Conservation (phyloP, 2,113 vertebrate species). For the Pomatorhinus ruficollis region DNA sequence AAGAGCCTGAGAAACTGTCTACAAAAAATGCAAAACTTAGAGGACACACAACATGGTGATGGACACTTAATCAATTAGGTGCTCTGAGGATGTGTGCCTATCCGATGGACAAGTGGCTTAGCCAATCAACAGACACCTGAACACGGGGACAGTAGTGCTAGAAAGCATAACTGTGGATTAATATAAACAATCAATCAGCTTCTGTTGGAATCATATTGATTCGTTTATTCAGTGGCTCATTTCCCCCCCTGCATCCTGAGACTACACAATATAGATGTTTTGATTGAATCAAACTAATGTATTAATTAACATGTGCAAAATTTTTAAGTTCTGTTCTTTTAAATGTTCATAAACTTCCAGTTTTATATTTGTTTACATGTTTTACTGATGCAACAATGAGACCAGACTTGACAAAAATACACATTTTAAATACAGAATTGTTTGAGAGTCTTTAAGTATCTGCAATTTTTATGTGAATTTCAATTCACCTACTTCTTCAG, state of each 20-base stretch:
- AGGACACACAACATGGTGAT: too few species aligned
- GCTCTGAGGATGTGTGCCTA: too few species aligned
- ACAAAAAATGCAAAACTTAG: too few species aligned
- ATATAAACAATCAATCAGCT: too few species aligned
- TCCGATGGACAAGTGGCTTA: too few species aligned
- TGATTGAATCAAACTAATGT: not conserved
- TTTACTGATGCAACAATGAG: not conserved
- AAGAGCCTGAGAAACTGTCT: too few species aligned
- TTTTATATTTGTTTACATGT: fast-evolving
- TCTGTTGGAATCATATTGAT: too few species aligned
- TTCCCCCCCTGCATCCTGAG: not conserved
- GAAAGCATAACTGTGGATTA: too few species aligned
- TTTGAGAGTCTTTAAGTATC: not conserved
- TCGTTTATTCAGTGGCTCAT: too few species aligned
- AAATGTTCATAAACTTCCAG: not conserved
- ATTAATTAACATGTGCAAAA: not conserved
- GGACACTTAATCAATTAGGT: too few species aligned
- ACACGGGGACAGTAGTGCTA: too few species aligned
- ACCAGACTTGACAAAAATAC: not conserved
- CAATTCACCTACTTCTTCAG: not conserved
- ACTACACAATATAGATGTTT: not conserved
- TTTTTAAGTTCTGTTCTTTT: not conserved
- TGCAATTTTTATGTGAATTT: not conserved
- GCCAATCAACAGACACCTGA: too few species aligned
- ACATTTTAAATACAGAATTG: not conserved